Evolutionary conservation across 2,113 vertebrate species (phyloP).

Genomic region (Cacatua alba): DNA sequence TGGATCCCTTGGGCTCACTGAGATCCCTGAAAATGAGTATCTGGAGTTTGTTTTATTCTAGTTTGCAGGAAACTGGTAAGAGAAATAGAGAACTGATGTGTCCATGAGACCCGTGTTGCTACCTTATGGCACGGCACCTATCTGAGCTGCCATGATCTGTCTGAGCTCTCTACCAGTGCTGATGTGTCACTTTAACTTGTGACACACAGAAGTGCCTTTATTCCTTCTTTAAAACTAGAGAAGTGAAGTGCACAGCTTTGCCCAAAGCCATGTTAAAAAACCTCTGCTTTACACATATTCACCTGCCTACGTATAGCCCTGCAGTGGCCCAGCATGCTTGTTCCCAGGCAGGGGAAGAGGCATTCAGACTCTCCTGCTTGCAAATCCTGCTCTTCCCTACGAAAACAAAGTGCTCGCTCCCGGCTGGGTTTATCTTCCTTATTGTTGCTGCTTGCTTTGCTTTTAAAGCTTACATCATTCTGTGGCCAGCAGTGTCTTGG

Average conservation of each 20-base stretch:
- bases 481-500: background rate
- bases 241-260: background rate
- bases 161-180: background rate
- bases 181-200: background rate
- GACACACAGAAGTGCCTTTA: background rate
- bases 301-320: background rate
- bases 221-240: background rate
- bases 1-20: background rate
- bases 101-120: background rate
- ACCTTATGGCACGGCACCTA: background rate
- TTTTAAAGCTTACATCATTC: conserved; percentile 36
- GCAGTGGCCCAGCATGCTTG: rapidly evolving
- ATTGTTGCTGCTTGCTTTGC: conserved; percentile 7
- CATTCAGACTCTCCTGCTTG: background rate
- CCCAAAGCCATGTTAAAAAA: background rate
- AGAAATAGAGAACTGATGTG: background rate
- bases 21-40: background rate
- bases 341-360: background rate
- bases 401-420: background rate
- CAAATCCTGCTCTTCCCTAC: background rate
- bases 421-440: conserved; percentile 4
- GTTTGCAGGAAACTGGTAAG: background rate
- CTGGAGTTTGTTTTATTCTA: background rate
- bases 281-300: background rate
- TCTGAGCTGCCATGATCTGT: background rate